Percentiles rank a stretch among this genome's conserved stretches.
phyloP scores from a whole-genome alignment of 1,140 invertebrate genomes.

The Pseudoatta argentina region DNA sequence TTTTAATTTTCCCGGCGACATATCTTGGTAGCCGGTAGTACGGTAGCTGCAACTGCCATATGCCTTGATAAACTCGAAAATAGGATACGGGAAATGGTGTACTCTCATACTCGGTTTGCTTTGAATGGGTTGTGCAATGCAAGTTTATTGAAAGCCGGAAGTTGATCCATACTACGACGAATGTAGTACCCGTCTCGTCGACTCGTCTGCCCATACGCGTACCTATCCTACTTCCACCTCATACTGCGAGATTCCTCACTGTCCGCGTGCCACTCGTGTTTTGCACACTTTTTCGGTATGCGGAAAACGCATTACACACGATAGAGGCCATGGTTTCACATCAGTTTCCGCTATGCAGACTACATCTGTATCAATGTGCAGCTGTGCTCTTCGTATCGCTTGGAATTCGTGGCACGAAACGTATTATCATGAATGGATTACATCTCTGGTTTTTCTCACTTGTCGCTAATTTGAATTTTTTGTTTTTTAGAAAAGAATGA shows the following conservation, averaged over 20 bases:
- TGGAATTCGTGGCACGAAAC: constrained; percentile 21
- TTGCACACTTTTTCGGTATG: constrained; percentile 11
- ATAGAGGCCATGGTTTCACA: not conserved
- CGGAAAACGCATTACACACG: not conserved
- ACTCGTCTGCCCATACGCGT: not conserved
- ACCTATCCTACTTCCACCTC: constrained; percentile 13
- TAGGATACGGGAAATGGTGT: constrained; percentile 61
- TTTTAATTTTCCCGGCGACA: constrained; percentile 59
- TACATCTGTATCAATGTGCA: constrained; percentile 1
- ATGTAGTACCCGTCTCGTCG: constrained; percentile 18
- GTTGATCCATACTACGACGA: constrained; percentile 38
- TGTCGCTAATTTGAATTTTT: not conserved
- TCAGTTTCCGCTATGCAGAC: not conserved
- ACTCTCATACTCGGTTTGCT: constrained; percentile 60
- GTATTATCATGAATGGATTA: constrained; percentile 22
- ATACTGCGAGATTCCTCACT: not conserved
- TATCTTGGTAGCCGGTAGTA: not conserved
- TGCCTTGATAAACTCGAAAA: constrained; percentile 43
- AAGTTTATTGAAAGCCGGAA: constrained; percentile 72
- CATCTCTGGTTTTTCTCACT: constrained; percentile 16
- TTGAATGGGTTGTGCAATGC: constrained; percentile 62
- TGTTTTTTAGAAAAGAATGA: too few species aligned
- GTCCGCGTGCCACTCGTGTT: not conserved
- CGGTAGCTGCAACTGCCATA: not conserved
- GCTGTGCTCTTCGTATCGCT: not conserved